These are phyloP conservation scores for Drusus annulatus DNA, from an alignment of 1,140 invertebrate species.

Conservation along the genomic window DNA sequence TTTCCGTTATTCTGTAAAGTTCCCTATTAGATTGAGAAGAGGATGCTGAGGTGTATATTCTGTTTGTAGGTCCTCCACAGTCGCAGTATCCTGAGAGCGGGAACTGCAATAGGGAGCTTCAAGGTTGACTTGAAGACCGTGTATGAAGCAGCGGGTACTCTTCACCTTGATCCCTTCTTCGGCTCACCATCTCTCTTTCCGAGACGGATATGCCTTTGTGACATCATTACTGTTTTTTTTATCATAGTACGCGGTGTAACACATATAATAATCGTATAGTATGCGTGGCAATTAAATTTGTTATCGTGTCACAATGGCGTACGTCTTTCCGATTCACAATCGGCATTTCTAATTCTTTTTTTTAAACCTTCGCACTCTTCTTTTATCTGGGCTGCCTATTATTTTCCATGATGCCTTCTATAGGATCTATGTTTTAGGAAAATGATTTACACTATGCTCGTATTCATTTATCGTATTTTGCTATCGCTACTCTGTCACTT, in stretches of 20 bases:
- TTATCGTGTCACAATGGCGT: conserved; percentile 7
- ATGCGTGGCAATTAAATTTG: too few relatives aligned
- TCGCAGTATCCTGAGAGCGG: conserved; percentile 73
- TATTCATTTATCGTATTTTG: conserved; percentile 14
- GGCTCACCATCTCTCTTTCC: neutral
- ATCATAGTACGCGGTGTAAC: too few relatives aligned
- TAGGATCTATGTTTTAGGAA: conserved; percentile 12
- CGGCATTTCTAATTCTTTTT: neutral
- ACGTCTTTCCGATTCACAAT: conserved; percentile 13
- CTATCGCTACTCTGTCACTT: neutral
- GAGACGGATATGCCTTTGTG: neutral
- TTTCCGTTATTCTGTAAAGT: neutral
- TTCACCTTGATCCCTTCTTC: neutral
- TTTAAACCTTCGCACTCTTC: conserved; percentile 25
- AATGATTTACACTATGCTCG: neutral
- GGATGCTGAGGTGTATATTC: conserved; percentile 8
- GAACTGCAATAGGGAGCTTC: conserved; percentile 76
- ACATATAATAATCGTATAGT: too few relatives aligned
- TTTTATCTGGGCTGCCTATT: conserved; percentile 23
- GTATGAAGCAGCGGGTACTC: conserved; percentile 75
- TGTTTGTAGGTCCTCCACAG: conserved; percentile 77
- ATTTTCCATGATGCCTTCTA: conserved; percentile 27
- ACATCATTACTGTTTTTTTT: too few relatives aligned
- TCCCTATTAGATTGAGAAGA: conserved; percentile 2
- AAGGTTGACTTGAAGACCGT: conserved; percentile 79